Conservation (phyloP, 1,140 invertebrate species). For the Lanistes nyassanus region DNA sequence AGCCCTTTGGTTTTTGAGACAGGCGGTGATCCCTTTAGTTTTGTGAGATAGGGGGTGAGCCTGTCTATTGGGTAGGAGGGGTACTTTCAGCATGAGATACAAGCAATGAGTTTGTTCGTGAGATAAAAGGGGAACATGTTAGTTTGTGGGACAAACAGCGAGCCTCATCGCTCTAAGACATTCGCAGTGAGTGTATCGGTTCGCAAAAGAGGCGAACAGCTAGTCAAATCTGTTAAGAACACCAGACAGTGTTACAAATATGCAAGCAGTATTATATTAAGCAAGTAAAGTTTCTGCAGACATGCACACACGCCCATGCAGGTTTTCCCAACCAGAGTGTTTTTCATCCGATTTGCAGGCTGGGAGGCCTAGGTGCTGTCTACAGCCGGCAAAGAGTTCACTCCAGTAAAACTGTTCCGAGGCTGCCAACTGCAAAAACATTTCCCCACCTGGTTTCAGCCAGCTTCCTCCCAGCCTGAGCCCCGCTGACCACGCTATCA, state of each 20-base stretch:
- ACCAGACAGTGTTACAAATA: not conserved
- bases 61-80: too few species aligned
- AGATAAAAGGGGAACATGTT: not conserved
- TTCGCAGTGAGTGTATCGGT: too few species aligned
- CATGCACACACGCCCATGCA: not conserved
- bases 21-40: too few species aligned
- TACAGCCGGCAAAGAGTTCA: not conserved
- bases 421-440: constrained; percentile 8
- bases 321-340: not conserved
- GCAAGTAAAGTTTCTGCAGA: not conserved
- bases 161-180: too few species aligned
- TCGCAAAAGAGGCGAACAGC: too few species aligned
- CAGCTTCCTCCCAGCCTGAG: not conserved
- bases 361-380: not conserved
- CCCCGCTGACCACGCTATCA: not conserved
- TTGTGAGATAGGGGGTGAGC: too few species aligned
- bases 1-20: too few species aligned
- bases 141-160: too few species aligned
- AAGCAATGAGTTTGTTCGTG: not conserved
- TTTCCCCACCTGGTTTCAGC: not conserved
- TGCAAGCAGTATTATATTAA: not conserved
- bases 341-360: not conserved
- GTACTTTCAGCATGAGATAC: too few species aligned
- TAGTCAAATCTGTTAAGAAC: too few species aligned
- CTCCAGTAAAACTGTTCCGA: not conserved